Evolutionary conservation across 2,797 vertebrate species (phyloP).

Genomic region (Syngnathus rostellatus): DNA sequence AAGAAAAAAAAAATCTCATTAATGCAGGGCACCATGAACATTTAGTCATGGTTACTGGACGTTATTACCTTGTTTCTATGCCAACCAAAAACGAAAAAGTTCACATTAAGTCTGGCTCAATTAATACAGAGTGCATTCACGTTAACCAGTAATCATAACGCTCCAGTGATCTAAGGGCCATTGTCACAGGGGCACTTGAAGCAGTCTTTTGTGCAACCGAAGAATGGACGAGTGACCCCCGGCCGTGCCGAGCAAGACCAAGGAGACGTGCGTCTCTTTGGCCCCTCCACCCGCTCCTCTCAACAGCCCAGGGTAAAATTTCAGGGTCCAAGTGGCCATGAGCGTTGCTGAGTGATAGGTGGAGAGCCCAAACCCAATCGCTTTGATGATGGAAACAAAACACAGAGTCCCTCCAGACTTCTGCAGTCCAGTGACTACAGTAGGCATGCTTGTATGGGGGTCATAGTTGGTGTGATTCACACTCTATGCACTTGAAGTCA

Average conservation of each 20-base stretch:
- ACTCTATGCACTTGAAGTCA: conserved; percentile 7
- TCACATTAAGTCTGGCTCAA: conserved; percentile 72
- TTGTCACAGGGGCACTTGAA: conserved; percentile 72
- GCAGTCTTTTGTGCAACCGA: conserved; percentile 70
- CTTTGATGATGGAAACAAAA: conserved; percentile 74
- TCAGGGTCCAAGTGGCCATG: conserved; percentile 69
- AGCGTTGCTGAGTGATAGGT: conserved; percentile 68
- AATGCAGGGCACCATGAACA: conserved; percentile 18
- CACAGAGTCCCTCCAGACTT: conserved; percentile 51
- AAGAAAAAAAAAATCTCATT: conserved; percentile 7
- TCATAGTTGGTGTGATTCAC: conserved; percentile 2
- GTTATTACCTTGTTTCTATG: conserved; percentile 28
- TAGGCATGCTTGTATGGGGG: conserved; percentile 33
- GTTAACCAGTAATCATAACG: conserved; percentile 71
- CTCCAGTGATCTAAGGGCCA: conserved; percentile 73
- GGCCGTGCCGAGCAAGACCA: conserved; percentile 63
- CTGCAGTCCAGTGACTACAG: conserved; percentile 42
- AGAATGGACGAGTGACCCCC: conserved; percentile 69
- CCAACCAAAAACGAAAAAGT: conserved; percentile 35
- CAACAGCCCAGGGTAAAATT: conserved; percentile 62
- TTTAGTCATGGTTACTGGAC: conserved; percentile 29
- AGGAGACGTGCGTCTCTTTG: conserved; percentile 54
- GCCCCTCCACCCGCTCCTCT: conserved; percentile 47
- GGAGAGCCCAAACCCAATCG: conserved; percentile 62
- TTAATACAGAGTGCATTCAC: conserved; percentile 64